A percentile compares a stretch with the other conserved stretches of the same genome.
Evolutionary conservation across 2,888 invertebrate species (phyloP).

Genomic region (Drosophila anomalata): DNA sequence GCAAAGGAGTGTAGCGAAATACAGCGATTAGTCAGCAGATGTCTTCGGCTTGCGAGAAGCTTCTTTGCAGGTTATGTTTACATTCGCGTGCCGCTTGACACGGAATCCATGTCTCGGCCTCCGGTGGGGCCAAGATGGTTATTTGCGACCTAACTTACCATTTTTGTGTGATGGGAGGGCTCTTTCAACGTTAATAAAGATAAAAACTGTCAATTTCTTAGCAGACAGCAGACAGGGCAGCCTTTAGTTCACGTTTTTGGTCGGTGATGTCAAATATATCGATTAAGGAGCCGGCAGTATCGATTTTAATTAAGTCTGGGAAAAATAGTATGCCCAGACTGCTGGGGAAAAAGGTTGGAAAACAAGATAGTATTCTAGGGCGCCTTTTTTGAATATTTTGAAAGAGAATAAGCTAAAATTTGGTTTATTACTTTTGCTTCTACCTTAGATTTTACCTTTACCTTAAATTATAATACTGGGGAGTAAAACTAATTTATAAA

Average conservation of each 20-base stretch:
- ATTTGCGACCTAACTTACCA: slow-evolving; percentile 76
- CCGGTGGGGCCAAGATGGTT: not conserved
- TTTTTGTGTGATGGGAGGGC: slow-evolving; percentile 67
- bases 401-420: too few species aligned
- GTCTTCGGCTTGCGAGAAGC: slow-evolving; percentile 66
- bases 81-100: slow-evolving; percentile 49
- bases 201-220: slow-evolving; percentile 67
- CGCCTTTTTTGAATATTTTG: too few species aligned
- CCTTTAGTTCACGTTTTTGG: slow-evolving; percentile 69
- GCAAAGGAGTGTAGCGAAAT: not conserved
- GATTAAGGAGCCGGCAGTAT: not conserved
- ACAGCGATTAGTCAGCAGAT: slow-evolving; percentile 46
- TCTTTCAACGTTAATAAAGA: slow-evolving; percentile 43
- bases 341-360: too few species aligned
- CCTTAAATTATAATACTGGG: too few species aligned
- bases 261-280: slow-evolving; percentile 65
- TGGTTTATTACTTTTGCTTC: too few species aligned
- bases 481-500: too few species aligned
- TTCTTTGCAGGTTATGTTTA: slow-evolving; percentile 76
- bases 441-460: too few species aligned
- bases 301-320: not conserved
- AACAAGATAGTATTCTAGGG: too few species aligned
- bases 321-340: too few species aligned
- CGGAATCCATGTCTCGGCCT: slow-evolving; percentile 20
- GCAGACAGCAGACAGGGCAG: slow-evolving; percentile 59